A percentile compares a stretch with the other conserved stretches of the same genome.
Evolutionary conservation across 2,888 invertebrate species (phyloP).

Genomic region (Altica lythri): DNA sequence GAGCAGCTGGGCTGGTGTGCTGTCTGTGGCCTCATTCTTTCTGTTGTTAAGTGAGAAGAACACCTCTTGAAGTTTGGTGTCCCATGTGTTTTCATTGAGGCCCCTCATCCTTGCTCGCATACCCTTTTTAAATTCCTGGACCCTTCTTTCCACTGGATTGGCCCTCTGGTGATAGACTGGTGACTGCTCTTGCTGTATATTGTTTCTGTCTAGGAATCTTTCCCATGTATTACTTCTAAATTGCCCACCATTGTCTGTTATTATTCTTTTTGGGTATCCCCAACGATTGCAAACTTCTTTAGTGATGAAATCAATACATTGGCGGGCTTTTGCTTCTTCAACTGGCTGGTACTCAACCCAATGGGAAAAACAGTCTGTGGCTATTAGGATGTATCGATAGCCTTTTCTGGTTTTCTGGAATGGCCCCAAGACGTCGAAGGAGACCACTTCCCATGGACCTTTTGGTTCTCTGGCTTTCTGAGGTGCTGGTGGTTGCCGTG

Average conservation of each 20-base stretch:
- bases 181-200: conserved; percentile 8
- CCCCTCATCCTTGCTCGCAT: not conserved
- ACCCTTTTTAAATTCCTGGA: conserved; percentile 39
- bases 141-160: conserved; percentile 37
- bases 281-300: conserved; percentile 1
- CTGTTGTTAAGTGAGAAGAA: not conserved
- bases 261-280: conserved; percentile 16
- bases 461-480: not conserved
- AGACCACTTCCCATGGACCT: conserved; percentile 10
- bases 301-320: not conserved
- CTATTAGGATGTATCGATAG: conserved; percentile 16
- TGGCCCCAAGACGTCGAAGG: conserved; percentile 20
- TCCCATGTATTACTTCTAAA: conserved; percentile 3
- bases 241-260: conserved; percentile 23
- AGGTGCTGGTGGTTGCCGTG: conserved; percentile 2
- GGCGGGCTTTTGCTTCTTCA: not conserved
- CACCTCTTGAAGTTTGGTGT: not conserved
- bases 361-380: conserved; percentile 9
- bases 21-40: not conserved
- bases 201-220: not conserved
- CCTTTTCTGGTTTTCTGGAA: not conserved
- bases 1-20: not conserved
- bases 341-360: conserved; percentile 13
- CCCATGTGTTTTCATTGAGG: not conserved
- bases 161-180: conserved; percentile 39